Conservation (phyloP, 2,797 vertebrate species). For the Gadopsis bispinosus region DNA sequence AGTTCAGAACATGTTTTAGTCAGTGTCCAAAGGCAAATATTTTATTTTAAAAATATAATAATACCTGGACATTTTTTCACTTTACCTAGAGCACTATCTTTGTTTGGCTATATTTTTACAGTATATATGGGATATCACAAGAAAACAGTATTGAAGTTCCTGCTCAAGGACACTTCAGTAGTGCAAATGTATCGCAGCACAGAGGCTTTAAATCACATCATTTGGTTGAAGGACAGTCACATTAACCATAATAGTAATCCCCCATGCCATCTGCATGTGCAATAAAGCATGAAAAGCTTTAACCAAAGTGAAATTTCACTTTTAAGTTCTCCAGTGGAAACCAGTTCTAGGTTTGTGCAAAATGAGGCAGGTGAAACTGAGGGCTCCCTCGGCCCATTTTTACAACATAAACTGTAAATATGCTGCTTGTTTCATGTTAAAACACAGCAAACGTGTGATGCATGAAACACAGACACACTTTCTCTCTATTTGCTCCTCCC, state of each 20-base stretch:
- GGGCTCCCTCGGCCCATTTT: constrained; percentile 41
- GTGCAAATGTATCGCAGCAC: constrained; percentile 47
- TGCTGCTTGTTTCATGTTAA: constrained; percentile 65
- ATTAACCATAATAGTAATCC: constrained; percentile 42
- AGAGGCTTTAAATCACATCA: constrained; percentile 42
- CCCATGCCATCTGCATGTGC: constrained; percentile 51
- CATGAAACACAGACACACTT: constrained; percentile 19
- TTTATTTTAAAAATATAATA: background rate
- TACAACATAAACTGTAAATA: constrained; percentile 70
- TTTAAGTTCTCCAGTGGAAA: constrained; percentile 39
- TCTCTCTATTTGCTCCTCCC: constrained; percentile 7
- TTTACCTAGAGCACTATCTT: constrained; percentile 5
- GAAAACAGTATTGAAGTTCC: constrained; percentile 31
- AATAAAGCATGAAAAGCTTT: constrained; percentile 43
- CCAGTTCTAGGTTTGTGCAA: constrained; percentile 20
- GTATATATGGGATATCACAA: constrained; percentile 22
- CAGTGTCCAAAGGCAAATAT: background rate
- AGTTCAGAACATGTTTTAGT: background rate
- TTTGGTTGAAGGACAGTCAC: constrained; percentile 55
- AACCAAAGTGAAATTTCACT: constrained; percentile 39
- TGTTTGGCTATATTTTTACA: constrained; percentile 11
- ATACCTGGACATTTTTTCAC: background rate
- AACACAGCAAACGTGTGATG: constrained; percentile 55
- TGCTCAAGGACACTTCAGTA: constrained; percentile 67
- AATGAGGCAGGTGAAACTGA: constrained; percentile 20